Conservation (phyloP, 2,888 invertebrate genomes). For the Pseudococcus jackbeardsleyi region DNA sequence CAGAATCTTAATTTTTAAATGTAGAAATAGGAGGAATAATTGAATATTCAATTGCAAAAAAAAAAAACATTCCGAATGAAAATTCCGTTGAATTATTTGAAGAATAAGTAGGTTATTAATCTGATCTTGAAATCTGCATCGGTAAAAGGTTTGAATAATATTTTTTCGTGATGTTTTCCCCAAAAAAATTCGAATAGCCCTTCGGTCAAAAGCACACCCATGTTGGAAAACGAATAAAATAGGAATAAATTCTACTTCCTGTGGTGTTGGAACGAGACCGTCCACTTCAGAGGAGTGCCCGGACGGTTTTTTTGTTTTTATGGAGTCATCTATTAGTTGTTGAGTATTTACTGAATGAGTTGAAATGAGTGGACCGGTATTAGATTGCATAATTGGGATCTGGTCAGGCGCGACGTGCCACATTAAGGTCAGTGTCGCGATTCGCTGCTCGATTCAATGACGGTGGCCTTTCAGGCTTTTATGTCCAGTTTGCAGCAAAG, state of each 20-base stretch:
- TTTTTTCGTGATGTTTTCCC: no score
- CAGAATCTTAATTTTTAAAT: no score
- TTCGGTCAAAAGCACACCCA: not conserved
- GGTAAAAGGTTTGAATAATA: no score
- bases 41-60: no score
- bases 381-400: slow-evolving; percentile 24
- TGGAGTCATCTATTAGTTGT: not conserved
- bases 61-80: no score
- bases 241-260: slow-evolving; percentile 51
- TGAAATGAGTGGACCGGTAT: slow-evolving; percentile 33
- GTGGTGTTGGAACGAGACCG: slow-evolving; percentile 26
- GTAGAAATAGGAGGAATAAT: no score
- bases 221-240: slow-evolving; percentile 50
- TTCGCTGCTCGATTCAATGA: not conserved
- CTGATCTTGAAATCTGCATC: no score
- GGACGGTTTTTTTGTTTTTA: slow-evolving; percentile 52
- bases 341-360: not conserved
- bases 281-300: not conserved
- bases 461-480: no score
- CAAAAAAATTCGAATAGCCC: no score
- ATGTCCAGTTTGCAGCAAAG: no score
- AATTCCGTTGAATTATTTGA: no score
- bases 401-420: not conserved
- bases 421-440: not conserved
- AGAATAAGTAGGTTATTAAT: no score